phyloP scores from a whole-genome alignment of 2,888 invertebrate species.

The Dinocampus coccinellae region DNA sequence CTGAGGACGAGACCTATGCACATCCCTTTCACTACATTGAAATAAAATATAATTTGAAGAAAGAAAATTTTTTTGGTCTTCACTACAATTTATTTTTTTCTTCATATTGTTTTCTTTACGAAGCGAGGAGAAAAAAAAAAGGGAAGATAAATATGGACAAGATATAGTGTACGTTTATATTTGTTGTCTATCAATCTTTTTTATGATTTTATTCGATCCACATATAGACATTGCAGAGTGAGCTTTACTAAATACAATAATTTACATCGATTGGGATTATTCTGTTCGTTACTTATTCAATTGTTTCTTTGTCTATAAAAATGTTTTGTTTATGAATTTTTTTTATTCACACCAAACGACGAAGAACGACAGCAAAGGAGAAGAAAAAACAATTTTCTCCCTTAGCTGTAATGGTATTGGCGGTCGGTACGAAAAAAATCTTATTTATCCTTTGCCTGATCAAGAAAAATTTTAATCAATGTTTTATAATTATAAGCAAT shows the following conservation, averaged over 20 bases:
- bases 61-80: background rate
- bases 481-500: background rate
- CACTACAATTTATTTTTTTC: background rate
- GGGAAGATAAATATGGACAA: background rate
- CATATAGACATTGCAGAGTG: conserved; percentile 22
- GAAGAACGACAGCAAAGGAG: background rate
- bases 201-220: background rate
- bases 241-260: conserved; percentile 5
- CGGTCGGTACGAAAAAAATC: background rate
- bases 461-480: background rate
- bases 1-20: background rate
- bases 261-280: background rate
- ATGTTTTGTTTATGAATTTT: background rate
- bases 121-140: background rate
- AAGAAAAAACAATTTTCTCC: background rate
- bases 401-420: background rate
- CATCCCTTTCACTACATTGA: background rate
- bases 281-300: background rate
- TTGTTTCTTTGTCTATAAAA: background rate
- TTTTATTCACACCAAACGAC: conserved; percentile 1
- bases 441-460: background rate
- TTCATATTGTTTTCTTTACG: background rate
- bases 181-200: background rate
- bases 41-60: background rate
- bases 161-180: background rate